Percentiles rank a stretch among this genome's conserved stretches.
phyloP scores from a whole-genome alignment of 2,797 vertebrate species.

The Tapera naevia region DNA sequence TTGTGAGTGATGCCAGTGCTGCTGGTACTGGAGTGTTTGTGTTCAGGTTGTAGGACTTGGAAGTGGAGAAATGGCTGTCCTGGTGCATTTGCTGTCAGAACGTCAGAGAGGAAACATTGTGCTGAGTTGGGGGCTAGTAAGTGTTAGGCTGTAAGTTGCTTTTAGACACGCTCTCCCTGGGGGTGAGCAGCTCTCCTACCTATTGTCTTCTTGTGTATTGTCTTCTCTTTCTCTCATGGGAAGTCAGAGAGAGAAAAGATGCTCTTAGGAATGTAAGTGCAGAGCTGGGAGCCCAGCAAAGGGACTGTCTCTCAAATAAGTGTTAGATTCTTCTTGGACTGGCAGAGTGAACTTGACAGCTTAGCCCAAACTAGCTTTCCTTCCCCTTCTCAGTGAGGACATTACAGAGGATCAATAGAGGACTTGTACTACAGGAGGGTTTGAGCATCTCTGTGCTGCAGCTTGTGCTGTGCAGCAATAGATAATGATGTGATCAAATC shows the following conservation, averaged over 20 bases:
- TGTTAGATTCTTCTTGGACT: background rate
- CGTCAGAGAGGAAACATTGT: background rate
- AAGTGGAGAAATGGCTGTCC: slow-evolving; percentile 9
- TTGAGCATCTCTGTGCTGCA: background rate
- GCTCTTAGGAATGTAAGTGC: background rate
- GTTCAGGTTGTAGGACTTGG: background rate
- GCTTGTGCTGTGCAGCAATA: background rate
- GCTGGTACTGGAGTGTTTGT: background rate
- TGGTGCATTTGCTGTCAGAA: background rate
- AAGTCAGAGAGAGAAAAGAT: background rate
- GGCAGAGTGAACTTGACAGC: background rate
- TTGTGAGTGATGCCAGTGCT: background rate
- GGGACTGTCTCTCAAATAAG: background rate
- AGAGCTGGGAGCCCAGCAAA: background rate
- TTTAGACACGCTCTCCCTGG: background rate
- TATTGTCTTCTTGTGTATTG: background rate
- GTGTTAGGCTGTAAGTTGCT: background rate
- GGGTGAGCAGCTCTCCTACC: background rate
- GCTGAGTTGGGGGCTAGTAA: background rate
- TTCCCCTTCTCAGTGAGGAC: background rate
- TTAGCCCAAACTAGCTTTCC: background rate
- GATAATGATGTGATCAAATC: background rate
- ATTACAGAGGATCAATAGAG: background rate
- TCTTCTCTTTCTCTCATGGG: background rate
- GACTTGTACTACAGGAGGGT: background rate